These are phyloP conservation scores for Pachydiplax longipennis DNA, from an alignment of 2,888 invertebrate genomes.

Conservation along the genomic window DNA sequence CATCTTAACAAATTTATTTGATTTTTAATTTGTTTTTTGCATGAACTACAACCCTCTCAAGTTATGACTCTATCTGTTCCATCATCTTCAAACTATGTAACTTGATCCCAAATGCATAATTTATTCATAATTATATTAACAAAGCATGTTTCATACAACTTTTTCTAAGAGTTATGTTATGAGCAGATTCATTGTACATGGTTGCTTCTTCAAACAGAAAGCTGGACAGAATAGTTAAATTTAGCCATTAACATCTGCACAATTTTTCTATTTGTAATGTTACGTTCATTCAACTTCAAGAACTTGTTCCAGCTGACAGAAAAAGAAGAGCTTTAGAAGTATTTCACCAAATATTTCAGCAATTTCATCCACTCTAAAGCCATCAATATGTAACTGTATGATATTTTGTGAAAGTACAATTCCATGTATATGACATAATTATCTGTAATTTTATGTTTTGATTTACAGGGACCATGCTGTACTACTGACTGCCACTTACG, in stretches of 20 bases:
- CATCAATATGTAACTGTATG: neutral
- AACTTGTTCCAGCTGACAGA: neutral
- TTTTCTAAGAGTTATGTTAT: neutral
- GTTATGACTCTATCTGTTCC: no score
- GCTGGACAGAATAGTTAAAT: neutral
- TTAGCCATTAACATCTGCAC: neutral
- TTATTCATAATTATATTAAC: neutral
- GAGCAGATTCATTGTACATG: neutral
- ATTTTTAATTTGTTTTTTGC: neutral
- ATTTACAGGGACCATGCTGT: slow-evolving; percentile 89
- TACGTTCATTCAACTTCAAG: slow-evolving; percentile 5
- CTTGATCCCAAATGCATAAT: no score
- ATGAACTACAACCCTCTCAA: neutral
- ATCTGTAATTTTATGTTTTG: slow-evolving; percentile 27
- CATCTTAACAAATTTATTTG: neutral
- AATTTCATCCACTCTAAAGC: slow-evolving; percentile 54
- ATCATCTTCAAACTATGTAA: no score
- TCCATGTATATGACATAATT: neutral
- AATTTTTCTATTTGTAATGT: neutral
- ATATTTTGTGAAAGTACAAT: slow-evolving; percentile 45
- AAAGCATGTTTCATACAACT: slow-evolving; percentile 37
- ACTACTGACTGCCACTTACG: slow-evolving; percentile 83
- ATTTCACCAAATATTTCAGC: slow-evolving; percentile 14
- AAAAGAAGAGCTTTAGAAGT: neutral
- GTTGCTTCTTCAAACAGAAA: neutral